These are phyloP conservation scores for Xestia rhomboidea DNA, from an alignment of 2,888 invertebrate genomes.

Conservation along the genomic window DNA sequence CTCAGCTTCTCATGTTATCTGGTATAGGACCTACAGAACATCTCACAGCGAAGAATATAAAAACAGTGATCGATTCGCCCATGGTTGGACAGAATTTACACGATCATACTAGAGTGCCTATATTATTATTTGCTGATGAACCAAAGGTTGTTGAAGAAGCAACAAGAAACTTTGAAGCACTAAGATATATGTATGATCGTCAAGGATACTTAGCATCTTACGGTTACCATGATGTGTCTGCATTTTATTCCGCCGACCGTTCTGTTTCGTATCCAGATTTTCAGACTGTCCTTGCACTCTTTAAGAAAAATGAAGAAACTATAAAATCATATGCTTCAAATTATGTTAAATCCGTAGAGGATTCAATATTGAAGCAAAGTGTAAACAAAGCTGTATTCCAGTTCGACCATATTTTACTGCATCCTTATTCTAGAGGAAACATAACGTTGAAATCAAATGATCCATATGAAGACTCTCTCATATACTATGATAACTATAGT, in stretches of 20 bases:
- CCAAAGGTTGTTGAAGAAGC: constrained; percentile 4
- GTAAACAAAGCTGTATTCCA: constrained; percentile 40
- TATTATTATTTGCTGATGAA: constrained; percentile 38
- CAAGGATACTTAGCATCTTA: constrained; percentile 43
- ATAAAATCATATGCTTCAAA: constrained; percentile 33
- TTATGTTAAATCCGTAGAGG: constrained; percentile 43
- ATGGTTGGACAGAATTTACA: constrained; percentile 62
- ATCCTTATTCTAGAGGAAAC: constrained; percentile 55
- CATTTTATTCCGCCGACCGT: constrained; percentile 37
- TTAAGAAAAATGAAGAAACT: constrained; percentile 9
- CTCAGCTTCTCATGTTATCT: constrained; percentile 62
- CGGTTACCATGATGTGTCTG: background rate
- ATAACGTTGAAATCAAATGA: constrained; percentile 55
- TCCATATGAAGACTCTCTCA: constrained; percentile 75
- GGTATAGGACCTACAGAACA: constrained; percentile 60
- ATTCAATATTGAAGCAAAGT: constrained; percentile 51
- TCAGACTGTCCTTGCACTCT: constrained; percentile 5
- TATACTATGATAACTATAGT: constrained; percentile 50
- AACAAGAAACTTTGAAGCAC: constrained; percentile 24
- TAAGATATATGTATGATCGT: constrained; percentile 52
- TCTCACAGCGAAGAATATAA: constrained; percentile 38
- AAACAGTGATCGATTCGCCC: constrained; percentile 44
- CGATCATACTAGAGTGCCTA: constrained; percentile 44
- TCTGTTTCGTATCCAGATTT: constrained; percentile 38
- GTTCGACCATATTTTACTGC: constrained; percentile 11